Evolutionary conservation across 2,888 invertebrate species (phyloP).

Genomic region (Drosophila paracracens): DNA sequence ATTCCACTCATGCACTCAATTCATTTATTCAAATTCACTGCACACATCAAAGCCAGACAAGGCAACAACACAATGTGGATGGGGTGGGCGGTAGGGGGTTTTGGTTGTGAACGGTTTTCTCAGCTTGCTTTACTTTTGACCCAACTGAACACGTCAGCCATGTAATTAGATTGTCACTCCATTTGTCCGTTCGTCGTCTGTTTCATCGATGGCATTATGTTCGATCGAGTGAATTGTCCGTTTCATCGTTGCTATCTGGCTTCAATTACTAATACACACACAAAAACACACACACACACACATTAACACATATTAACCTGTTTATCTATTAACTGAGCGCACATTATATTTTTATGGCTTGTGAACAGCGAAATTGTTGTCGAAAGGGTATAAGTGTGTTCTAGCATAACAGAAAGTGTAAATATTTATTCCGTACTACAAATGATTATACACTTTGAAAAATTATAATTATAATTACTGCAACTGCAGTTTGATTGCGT

Average conservation of each 20-base stretch:
- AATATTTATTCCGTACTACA: background rate
- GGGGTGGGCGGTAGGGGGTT: background rate
- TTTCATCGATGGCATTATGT: slow-evolving; percentile 51
- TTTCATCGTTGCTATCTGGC: slow-evolving; percentile 28
- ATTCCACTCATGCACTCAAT: slow-evolving; percentile 70
- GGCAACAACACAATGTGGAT: slow-evolving; percentile 24
- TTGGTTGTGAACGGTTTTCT: background rate
- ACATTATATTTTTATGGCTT: slow-evolving; percentile 19
- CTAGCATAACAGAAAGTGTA: background rate
- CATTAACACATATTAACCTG: slow-evolving; percentile 17
- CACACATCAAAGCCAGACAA: slow-evolving; percentile 70
- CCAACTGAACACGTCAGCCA: slow-evolving; percentile 67
- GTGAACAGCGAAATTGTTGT: slow-evolving; percentile 1
- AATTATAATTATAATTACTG: background rate
- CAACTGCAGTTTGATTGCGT: background rate
- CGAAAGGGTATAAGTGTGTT: background rate
- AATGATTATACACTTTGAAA: background rate
- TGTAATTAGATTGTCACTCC: slow-evolving; percentile 77
- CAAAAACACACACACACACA: background rate
- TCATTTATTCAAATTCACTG: slow-evolving; percentile 75
- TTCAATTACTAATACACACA: slow-evolving; percentile 15
- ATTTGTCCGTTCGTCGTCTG: slow-evolving; percentile 28
- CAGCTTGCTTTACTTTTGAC: slow-evolving; percentile 1
- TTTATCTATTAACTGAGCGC: slow-evolving; percentile 40
- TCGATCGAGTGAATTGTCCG: slow-evolving; percentile 56